These are phyloP conservation scores for Chroicocephalus ridibundus DNA, from an alignment of 2,113 vertebrate species.

Conservation along the genomic window DNA sequence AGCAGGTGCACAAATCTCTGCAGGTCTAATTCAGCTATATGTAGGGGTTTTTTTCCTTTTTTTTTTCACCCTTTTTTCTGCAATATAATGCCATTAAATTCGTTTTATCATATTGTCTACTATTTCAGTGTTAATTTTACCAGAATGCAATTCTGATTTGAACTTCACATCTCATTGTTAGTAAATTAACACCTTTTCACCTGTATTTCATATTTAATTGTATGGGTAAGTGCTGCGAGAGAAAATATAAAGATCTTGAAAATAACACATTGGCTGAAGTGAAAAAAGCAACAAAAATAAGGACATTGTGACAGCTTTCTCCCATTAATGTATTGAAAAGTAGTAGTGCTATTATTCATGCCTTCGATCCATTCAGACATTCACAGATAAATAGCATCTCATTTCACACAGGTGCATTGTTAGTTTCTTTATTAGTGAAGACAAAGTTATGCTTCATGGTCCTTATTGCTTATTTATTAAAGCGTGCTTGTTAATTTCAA, in stretches of 20 bases:
- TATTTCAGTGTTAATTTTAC: background rate
- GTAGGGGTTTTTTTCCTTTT: background rate
- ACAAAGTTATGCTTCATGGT: background rate
- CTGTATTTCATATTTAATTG: background rate
- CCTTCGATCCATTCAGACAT: background rate
- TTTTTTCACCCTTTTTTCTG: background rate
- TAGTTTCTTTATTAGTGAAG: background rate
- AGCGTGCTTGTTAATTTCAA: background rate
- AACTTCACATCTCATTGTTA: background rate
- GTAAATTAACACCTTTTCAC: constrained; percentile 9
- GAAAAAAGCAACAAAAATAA: background rate
- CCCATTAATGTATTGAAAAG: background rate
- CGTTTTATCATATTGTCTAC: background rate
- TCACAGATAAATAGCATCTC: background rate
- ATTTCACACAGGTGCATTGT: background rate
- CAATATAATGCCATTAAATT: background rate
- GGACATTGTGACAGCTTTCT: background rate
- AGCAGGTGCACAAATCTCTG: background rate
- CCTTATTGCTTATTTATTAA: background rate
- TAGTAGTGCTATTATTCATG: background rate
- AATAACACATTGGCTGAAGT: background rate
- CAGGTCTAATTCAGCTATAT: background rate
- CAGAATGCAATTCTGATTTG: constrained; percentile 22
- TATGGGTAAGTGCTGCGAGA: background rate
- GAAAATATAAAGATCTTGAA: constrained; percentile 18